These are phyloP conservation scores for Ornithoptera priamus DNA, from an alignment of 2,888 invertebrate genomes.

Conservation along the genomic window DNA sequence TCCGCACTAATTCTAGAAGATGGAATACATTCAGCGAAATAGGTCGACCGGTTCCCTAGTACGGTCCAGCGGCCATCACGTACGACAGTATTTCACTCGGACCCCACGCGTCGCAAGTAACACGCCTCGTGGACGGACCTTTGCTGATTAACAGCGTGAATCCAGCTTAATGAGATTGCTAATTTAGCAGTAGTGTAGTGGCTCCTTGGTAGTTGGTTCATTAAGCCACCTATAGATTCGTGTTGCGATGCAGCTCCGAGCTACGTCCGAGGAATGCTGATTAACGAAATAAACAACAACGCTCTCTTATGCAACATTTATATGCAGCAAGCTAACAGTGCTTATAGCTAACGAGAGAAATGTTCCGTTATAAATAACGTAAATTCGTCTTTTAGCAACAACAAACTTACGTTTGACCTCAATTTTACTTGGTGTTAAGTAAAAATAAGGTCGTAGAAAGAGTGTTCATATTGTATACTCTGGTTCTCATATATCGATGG, in stretches of 20 bases:
- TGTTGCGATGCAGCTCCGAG: conserved; percentile 22
- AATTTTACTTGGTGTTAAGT: no score
- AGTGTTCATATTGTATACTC: no score
- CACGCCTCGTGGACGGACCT: conserved; percentile 34
- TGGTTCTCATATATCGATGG: no score
- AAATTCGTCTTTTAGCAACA: not conserved
- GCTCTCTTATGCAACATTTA: conserved; percentile 22
- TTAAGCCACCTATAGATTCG: conserved; percentile 27
- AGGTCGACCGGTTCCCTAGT: conserved; percentile 25
- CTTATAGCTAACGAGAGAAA: conserved; percentile 2
- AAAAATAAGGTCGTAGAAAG: no score
- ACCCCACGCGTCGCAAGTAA: conserved; percentile 36
- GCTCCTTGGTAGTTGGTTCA: conserved; percentile 25
- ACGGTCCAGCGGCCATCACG: conserved; percentile 32
- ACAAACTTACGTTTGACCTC: no score
- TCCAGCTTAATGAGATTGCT: conserved; percentile 36
- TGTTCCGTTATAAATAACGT: not conserved
- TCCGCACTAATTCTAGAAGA: conserved; percentile 28
- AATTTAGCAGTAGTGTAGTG: conserved; percentile 33
- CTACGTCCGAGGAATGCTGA: conserved; percentile 28
- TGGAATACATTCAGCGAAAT: conserved; percentile 29
- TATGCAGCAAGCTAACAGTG: conserved; percentile 18
- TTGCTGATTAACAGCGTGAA: conserved; percentile 42
- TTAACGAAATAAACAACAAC: conserved; percentile 21
- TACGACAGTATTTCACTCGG: conserved; percentile 38